Evolutionary conservation across 2,797 vertebrate species (phyloP).

Genomic region (Enteromius viviparus): DNA sequence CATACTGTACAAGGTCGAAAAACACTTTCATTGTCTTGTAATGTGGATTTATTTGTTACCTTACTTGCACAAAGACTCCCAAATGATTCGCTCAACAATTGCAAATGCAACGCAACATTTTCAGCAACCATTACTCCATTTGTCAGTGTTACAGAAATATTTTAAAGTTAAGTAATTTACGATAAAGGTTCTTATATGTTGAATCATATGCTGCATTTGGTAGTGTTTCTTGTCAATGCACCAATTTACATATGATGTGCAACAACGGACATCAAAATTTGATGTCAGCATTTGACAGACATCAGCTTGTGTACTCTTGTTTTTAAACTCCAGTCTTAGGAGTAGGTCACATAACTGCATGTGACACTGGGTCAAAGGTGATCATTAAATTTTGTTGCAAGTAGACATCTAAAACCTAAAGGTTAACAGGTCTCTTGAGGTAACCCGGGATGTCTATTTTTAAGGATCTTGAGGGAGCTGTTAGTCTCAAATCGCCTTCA

Average conservation of each 20-base stretch:
- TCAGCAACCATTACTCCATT: neutral
- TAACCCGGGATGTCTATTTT: constrained; percentile 37
- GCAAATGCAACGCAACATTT: neutral
- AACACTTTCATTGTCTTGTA: too few relatives aligned
- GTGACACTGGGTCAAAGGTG: constrained; percentile 35
- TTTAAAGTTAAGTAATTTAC: too few relatives aligned
- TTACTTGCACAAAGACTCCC: too few relatives aligned
- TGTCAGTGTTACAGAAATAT: neutral
- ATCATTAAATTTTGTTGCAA: constrained; percentile 36
- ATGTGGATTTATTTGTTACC: too few relatives aligned
- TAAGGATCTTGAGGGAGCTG: neutral
- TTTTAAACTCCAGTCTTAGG: constrained; percentile 35
- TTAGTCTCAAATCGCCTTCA: neutral
- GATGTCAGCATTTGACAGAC: constrained; percentile 2
- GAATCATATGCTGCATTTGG: neutral
- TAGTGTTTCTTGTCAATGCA: neutral
- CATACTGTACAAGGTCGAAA: too few relatives aligned
- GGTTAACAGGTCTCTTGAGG: constrained; percentile 34
- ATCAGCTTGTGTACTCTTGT: constrained; percentile 33
- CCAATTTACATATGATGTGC: neutral
- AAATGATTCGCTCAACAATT: too few relatives aligned
- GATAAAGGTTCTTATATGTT: neutral
- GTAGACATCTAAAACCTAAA: constrained; percentile 40
- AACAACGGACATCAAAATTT: neutral
- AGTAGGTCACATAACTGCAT: constrained; percentile 33